Base-by-base conservation (phyloP, 1,140 invertebrate species). In the Sweltsa coloradensis region DNA sequence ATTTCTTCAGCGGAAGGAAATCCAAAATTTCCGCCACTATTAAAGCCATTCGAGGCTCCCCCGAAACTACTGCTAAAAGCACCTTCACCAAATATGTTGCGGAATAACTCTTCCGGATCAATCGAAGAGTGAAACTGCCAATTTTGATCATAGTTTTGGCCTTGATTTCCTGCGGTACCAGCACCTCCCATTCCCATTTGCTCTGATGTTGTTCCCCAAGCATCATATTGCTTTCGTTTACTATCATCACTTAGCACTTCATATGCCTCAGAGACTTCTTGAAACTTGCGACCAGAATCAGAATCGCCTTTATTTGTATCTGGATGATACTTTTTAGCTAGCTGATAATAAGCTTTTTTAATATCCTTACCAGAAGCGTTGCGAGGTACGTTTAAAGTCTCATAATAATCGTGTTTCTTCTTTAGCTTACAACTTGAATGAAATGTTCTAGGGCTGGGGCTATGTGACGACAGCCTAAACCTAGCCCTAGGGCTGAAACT, bases 281-380 rank as follows among this genome's bases (percentile, higher is more conserved):
- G 93, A 63, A 99, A 99, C 60, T 97, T 98, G 63, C 85, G 87
- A 27, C 78, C 75, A 7, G 94, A 79, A 64, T 88, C 75, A 22
- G 90, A 83, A 70, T 97, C 93, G 54, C 81, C 76, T 68, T 97
- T 98, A 66, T 96, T 98, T 0, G 92, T 90, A 68, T 99, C 97
- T n/a, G 97, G 97, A 71, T 99, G 97, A 65, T 93, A 97, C 58
- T 99, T 91, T 62, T 99, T 99, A 0, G 96, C 97, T 46, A 99
- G 67, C 66, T 97, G 78, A 64, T 97, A 99, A 63, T 99, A 99
- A 7, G 95, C 85, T 64, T 98, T 97, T 61, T 99, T 99, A 39
- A 99, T 93, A 56, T 98, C 93, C 66, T 95, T 91, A n/a, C 70
- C 63, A 34, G 83, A 83, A 1, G 92, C 77, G 70, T 92, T 93